Evolutionary conservation across 2,113 vertebrate genomes (phyloP), one percentile per base, ranked within the genome.

Genomic region (Motacilla alba): DNA sequence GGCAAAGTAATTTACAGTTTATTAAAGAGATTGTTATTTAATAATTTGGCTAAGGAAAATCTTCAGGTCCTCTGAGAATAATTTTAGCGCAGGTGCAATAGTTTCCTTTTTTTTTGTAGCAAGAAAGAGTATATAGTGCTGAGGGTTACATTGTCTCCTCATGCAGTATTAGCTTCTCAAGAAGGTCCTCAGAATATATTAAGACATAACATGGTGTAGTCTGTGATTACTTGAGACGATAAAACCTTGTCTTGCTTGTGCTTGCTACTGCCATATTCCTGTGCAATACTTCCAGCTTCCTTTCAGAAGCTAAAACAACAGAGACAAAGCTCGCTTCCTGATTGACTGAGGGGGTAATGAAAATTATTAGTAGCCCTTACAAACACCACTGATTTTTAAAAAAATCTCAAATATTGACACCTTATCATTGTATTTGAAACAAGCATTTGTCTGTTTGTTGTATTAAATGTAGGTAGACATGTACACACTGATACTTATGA

Each of bases 31-130:
- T 30, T 37, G 11, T 67, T 60, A 85, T 93, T 90, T 92, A 95
- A 91, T 92, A 62, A 92, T 96, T 94, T 93, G 60, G 33, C 74
- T 74, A 94, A 94, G 66, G 89, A 92, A 37, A 75, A 53, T 33
- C 35, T 73, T 6, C 53, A 73, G 26, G 52, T 89, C 77, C 50
- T 93, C 84, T 59, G 66, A 91, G 76, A 94, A 72, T 63, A 72
- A 33, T 83, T 43, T 89, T 83, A 83, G 49, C 46, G 60, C 47
- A 49, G n/a, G 60, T 76, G n/a, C 41, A 84, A 83, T 28, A 37
- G 49, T 64, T 69, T 15, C 37, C 22, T 27, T 53, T 52, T 58
- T 79, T 77, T 74, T 58, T 2, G 10, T 47, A 46, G 19, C n/a
- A 31, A 50, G 72, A 28, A 70, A 68, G 30, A 23, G 28, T 9